These are phyloP conservation scores for Pogona vitticeps DNA, from an alignment of 2,113 vertebrate species.

Conservation along the genomic window DNA sequence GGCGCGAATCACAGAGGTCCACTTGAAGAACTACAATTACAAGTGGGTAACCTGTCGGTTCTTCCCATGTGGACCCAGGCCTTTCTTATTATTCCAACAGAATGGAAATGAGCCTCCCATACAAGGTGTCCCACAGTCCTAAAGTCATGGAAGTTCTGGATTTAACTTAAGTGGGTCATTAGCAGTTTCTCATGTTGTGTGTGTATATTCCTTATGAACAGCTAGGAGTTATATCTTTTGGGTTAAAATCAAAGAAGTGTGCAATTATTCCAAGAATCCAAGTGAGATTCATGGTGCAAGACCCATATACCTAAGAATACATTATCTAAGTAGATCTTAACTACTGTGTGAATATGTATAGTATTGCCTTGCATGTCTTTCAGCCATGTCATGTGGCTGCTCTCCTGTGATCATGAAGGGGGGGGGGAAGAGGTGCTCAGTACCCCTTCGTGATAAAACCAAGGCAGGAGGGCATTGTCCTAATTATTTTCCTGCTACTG, in stretches of 20 bases:
- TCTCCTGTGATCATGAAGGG: background rate
- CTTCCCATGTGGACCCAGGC: too few species aligned
- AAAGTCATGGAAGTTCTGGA: background rate
- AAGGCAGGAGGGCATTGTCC: background rate
- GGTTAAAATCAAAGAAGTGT: background rate
- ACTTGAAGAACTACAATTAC: too few species aligned
- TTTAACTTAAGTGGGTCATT: background rate
- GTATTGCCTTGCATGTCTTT: background rate
- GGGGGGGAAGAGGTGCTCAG: background rate
- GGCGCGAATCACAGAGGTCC: too few species aligned
- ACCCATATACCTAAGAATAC: background rate
- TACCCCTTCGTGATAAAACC: background rate
- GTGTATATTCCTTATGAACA: too few species aligned
- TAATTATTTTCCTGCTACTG: background rate
- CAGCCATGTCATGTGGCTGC: background rate
- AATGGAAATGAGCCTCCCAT: background rate
- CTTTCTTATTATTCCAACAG: background rate
- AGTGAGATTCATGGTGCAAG: background rate
- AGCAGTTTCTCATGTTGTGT: too few species aligned
- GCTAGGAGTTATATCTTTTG: background rate
- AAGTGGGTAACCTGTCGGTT: too few species aligned
- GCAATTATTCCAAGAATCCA: background rate
- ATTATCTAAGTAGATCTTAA: background rate
- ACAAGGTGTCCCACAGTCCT: background rate
- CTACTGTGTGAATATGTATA: background rate